Conservation (phyloP, 1,140 invertebrate genomes). For the Lycorma delicatula region DNA sequence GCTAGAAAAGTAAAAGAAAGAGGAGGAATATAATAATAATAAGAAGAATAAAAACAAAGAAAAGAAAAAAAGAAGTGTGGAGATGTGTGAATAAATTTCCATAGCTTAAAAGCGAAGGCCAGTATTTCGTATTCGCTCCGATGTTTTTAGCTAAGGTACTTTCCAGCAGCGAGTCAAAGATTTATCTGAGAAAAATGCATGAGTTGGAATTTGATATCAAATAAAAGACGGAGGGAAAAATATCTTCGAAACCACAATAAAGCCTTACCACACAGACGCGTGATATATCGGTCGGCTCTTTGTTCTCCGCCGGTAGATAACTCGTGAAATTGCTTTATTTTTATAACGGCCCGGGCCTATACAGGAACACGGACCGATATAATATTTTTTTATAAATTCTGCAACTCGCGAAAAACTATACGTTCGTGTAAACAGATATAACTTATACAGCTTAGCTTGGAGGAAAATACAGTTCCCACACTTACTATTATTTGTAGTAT, state of each 20-base stretch:
- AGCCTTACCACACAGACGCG: not conserved
- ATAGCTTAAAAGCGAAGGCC: not conserved
- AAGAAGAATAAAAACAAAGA: not conserved
- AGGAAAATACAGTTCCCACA: too few relatives aligned
- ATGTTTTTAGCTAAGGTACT: not conserved
- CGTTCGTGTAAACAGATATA: too few relatives aligned
- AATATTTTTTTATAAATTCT: too few relatives aligned
- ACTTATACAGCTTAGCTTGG: too few relatives aligned
- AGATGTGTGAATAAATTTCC: slow-evolving; percentile 5
- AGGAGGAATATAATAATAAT: not conserved
- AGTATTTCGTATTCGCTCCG: not conserved
- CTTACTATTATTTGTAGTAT: too few relatives aligned
- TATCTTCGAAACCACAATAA: slow-evolving; percentile 4
- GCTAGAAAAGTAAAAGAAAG: not conserved
- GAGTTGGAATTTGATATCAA: slow-evolving; percentile 6
- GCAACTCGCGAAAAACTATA: too few relatives aligned
- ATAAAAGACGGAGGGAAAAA: slow-evolving; percentile 1
- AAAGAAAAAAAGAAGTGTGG: not conserved
- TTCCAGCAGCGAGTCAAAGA: not conserved
- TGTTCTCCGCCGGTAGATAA: slow-evolving; percentile 3
- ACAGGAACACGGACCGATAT: too few relatives aligned
- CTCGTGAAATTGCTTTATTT: slow-evolving; percentile 5
- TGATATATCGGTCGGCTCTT: not conserved
- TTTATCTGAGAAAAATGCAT: slow-evolving; percentile 7
- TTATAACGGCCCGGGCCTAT: not conserved